Evolutionary conservation across 1,140 invertebrate species (phyloP).

Genomic region (Varroa destructor): DNA sequence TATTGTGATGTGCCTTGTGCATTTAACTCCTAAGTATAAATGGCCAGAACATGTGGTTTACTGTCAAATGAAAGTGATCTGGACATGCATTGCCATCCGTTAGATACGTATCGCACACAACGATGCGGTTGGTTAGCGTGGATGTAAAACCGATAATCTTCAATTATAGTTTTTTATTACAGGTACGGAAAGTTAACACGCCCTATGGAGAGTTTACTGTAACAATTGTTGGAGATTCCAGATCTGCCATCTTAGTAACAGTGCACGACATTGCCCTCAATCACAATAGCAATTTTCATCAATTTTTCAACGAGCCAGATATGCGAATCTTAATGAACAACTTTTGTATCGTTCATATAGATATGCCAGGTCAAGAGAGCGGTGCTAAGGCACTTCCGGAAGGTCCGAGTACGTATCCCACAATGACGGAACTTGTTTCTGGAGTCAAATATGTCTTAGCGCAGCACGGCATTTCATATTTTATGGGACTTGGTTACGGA

Average conservation of each 20-base stretch:
- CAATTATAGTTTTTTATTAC: no score
- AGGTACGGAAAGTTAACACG: neutral
- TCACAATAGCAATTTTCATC: slow-evolving; percentile 5
- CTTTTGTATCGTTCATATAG: slow-evolving; percentile 7
- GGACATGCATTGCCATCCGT: no score
- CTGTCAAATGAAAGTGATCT: no score
- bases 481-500: slow-evolving; percentile 12
- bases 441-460: slow-evolving; percentile 1
- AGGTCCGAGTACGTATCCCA: neutral
- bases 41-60: no score
- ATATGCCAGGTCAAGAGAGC: slow-evolving; percentile 18
- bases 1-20: no score
- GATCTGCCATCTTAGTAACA: neutral
- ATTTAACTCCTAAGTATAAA: no score
- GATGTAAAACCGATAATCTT: no score
- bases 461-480: neutral
- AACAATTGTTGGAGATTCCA: slow-evolving; percentile 1
- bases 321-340: neutral
- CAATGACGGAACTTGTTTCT: neutral
- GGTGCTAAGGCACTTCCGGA: neutral
- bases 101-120: no score
- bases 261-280: slow-evolving; percentile 1
- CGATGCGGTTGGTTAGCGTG: no score
- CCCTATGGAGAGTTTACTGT: slow-evolving; percentile 13
- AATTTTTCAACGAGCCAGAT: neutral